Percentiles rank a stretch among this genome's conserved stretches.
Evolutionary conservation across 1,140 invertebrate genomes (phyloP).

Genomic region (Drosophila quadrilineata): DNA sequence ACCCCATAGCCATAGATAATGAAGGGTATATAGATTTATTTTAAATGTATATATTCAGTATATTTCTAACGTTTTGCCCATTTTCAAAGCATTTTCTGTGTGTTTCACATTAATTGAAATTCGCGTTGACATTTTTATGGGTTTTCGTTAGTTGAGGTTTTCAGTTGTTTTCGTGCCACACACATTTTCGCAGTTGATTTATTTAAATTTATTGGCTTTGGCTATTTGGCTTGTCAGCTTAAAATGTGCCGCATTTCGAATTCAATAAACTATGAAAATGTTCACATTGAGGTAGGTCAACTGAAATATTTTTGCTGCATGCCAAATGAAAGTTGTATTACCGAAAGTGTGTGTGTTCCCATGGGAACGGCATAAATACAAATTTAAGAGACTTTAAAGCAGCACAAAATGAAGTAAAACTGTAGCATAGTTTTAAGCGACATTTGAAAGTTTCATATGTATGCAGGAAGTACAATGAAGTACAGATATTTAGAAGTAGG

Average conservation of each 20-base stretch:
- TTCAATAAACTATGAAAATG: slow-evolving; percentile 29
- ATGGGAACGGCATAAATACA: too few species aligned
- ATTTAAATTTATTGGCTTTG: slow-evolving; percentile 48
- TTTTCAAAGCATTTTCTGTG: not conserved
- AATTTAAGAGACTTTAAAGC: too few species aligned
- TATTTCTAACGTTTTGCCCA: not conserved
- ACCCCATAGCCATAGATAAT: not conserved
- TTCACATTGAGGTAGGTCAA: not conserved
- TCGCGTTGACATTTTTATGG: slow-evolving; percentile 54
- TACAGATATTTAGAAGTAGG: too few species aligned
- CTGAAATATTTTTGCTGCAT: not conserved
- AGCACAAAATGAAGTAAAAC: too few species aligned
- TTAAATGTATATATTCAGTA: not conserved
- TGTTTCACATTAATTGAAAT: slow-evolving; percentile 40
- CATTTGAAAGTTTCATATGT: too few species aligned
- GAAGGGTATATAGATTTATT: not conserved
- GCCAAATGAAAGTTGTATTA: not conserved
- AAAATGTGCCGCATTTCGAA: slow-evolving; percentile 28
- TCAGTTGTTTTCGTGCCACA: slow-evolving; percentile 13
- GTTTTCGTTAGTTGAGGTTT: slow-evolving; percentile 29
- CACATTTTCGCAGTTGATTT: slow-evolving; percentile 36
- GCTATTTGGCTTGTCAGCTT: slow-evolving; percentile 29
- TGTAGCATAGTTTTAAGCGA: too few species aligned
- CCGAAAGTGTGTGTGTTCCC: not conserved
- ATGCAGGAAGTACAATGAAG: too few species aligned